A percentile compares a stretch with the other conserved stretches of the same genome.
Conservation (phyloP, 2,888 invertebrate genomes). For the Phasia obesa region DNA sequence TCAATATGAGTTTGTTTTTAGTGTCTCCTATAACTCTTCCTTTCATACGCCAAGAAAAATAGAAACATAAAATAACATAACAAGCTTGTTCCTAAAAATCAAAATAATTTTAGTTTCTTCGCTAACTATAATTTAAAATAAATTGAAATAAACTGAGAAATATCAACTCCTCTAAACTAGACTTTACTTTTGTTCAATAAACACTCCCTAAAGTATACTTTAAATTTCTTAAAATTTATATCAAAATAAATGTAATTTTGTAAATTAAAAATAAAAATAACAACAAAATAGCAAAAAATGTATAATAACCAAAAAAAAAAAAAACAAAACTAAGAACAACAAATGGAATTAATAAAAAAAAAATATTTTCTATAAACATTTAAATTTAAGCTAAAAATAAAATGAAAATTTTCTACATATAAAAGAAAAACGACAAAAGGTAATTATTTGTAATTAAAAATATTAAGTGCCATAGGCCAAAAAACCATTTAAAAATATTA, state of each 20-base stretch:
- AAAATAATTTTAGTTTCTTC: slow-evolving; percentile 67
- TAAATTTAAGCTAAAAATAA: slow-evolving; percentile 53
- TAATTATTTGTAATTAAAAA: slow-evolving; percentile 59
- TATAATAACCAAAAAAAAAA: slow-evolving; percentile 40
- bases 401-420: slow-evolving; percentile 39
- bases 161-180: slow-evolving; percentile 44
- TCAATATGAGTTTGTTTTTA: no score
- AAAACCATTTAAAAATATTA: slow-evolving; percentile 38
- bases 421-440: slow-evolving; percentile 61
- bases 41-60: no score
- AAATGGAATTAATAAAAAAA: slow-evolving; percentile 26
- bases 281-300: slow-evolving; percentile 14
- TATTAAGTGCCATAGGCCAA: slow-evolving; percentile 60
- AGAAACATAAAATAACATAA: slow-evolving; percentile 18
- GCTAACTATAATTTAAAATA: slow-evolving; percentile 45
- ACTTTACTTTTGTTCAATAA: slow-evolving; percentile 45
- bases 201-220: slow-evolving; percentile 52
- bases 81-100: slow-evolving; percentile 69
- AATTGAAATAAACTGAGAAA: no score
- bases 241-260: slow-evolving; percentile 39
- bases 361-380: slow-evolving; percentile 35
- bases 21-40: no score
- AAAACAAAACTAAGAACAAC: slow-evolving; percentile 26
- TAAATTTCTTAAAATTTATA: slow-evolving; percentile 15
- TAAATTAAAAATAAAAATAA: slow-evolving; percentile 46